Evolutionary conservation across 2,888 invertebrate genomes (phyloP).

Genomic region (Uropetala carovei): DNA sequence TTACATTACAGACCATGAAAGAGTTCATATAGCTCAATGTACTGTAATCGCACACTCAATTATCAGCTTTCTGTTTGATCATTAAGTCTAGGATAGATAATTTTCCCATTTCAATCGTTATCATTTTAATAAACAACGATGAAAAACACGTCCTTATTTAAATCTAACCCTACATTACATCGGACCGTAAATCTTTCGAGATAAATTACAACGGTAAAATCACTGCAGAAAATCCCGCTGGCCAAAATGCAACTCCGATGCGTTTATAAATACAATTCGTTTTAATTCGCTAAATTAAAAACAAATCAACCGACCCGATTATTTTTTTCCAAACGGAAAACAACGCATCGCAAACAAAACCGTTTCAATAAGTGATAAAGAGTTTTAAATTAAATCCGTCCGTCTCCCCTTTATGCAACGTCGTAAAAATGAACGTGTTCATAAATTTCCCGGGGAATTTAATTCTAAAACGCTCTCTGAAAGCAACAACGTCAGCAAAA

Average conservation of each 20-base stretch:
- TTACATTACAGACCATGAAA: too few relatives aligned
- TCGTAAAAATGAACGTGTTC: neutral
- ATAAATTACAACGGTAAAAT: too few relatives aligned
- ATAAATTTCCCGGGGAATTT: conserved; percentile 37
- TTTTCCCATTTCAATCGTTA: too few relatives aligned
- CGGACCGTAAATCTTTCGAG: too few relatives aligned
- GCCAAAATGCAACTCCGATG: neutral
- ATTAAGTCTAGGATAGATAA: too few relatives aligned
- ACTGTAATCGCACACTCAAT: too few relatives aligned
- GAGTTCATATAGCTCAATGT: too few relatives aligned
- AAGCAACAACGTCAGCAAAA: neutral
- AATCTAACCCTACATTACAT: too few relatives aligned
- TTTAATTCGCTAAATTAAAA: neutral
- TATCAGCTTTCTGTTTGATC: too few relatives aligned
- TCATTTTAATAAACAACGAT: too few relatives aligned
- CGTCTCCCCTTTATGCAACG: neutral
- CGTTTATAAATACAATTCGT: neutral
- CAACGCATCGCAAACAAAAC: neutral
- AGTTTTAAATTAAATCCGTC: conserved; percentile 8
- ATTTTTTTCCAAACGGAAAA: neutral
- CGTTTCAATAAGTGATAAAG: conserved; percentile 8
- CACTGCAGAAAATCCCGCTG: neutral
- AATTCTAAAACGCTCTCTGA: conserved; percentile 12
- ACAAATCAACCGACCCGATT: neutral
- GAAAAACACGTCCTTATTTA: too few relatives aligned